These are phyloP conservation scores for Tylochromis polylepis DNA, from an alignment of 2,113 vertebrate species.

Conservation along the genomic window DNA sequence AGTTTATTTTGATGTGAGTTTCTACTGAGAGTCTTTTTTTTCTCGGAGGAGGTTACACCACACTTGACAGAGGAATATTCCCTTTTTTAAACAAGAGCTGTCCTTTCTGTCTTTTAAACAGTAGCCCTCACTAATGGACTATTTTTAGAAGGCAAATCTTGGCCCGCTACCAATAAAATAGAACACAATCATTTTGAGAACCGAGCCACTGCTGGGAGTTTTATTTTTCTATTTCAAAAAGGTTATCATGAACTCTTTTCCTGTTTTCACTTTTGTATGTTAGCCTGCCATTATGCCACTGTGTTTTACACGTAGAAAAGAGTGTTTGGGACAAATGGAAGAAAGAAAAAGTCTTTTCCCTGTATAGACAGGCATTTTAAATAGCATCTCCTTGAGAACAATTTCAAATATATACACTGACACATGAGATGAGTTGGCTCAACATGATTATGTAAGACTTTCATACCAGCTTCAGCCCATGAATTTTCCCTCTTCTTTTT, in stretches of 20 bases:
- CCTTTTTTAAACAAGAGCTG: constrained; percentile 42
- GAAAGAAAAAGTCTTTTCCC: neutral
- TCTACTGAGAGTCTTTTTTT: constrained; percentile 10
- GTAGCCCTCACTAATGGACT: constrained; percentile 28
- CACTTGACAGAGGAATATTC: constrained; percentile 59
- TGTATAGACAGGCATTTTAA: constrained; percentile 42
- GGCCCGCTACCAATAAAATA: constrained; percentile 47
- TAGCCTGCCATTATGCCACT: constrained; percentile 33
- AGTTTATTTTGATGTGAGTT: constrained; percentile 55
- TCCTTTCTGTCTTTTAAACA: constrained; percentile 43
- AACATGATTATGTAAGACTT: constrained; percentile 60
- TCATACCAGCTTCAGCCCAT: constrained; percentile 34
- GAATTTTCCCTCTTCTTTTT: constrained; percentile 41
- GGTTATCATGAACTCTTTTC: constrained; percentile 6
- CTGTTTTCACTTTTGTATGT: constrained; percentile 45
- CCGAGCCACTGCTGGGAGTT: constrained; percentile 48
- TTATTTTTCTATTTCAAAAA: constrained; percentile 47
- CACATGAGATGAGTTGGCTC: constrained; percentile 58
- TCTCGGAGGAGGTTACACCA: neutral
- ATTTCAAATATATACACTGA: constrained; percentile 49
- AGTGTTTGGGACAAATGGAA: constrained; percentile 21
- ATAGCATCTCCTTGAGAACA: constrained; percentile 38
- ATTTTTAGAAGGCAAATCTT: constrained; percentile 49
- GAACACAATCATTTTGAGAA: constrained; percentile 51
- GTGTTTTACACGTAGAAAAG: constrained; percentile 24